A percentile compares a stretch with the other conserved stretches of the same genome.
These are phyloP conservation scores for Percina caprodes DNA, from an alignment of 2,113 vertebrate species.

Conservation along the genomic window DNA sequence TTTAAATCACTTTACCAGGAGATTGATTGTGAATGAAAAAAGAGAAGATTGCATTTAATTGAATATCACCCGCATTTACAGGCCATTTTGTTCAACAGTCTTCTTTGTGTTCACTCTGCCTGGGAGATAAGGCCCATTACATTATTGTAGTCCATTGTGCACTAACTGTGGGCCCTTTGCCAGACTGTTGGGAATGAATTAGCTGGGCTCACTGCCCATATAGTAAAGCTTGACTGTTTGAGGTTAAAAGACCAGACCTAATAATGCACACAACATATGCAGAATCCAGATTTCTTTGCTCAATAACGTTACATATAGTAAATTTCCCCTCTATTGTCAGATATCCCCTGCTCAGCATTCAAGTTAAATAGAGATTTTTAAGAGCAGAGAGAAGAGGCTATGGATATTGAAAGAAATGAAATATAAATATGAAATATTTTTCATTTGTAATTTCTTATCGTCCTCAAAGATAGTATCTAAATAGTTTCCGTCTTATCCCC, in stretches of 20 bases:
- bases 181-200: slow-evolving; percentile 79
- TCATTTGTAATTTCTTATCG: slow-evolving; percentile 39
- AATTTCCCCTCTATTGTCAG: not conserved
- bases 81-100: slow-evolving; percentile 75
- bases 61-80: slow-evolving; percentile 77
- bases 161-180: slow-evolving; percentile 70
- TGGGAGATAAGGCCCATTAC: slow-evolving; percentile 80
- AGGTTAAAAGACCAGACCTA: slow-evolving; percentile 68
- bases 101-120: slow-evolving; percentile 64
- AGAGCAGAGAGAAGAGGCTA: slow-evolving; percentile 1
- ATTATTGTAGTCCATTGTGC: slow-evolving; percentile 77
- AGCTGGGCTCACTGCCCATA: slow-evolving; percentile 74
- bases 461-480: slow-evolving; percentile 47
- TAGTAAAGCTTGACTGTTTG: slow-evolving; percentile 64
- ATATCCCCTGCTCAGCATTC: not conserved
- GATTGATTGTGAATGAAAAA: slow-evolving; percentile 65
- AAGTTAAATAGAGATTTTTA: not conserved
- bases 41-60: slow-evolving; percentile 78
- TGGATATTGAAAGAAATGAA: slow-evolving; percentile 34
- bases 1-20: slow-evolving; percentile 73
- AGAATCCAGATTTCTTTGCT: slow-evolving; percentile 46
- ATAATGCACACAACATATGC: slow-evolving; percentile 48
- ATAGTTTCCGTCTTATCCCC: slow-evolving; percentile 21
- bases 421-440: no score
- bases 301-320: slow-evolving; percentile 25